Conservation (phyloP, 2,113 vertebrate genomes). For the Ia io region DNA sequence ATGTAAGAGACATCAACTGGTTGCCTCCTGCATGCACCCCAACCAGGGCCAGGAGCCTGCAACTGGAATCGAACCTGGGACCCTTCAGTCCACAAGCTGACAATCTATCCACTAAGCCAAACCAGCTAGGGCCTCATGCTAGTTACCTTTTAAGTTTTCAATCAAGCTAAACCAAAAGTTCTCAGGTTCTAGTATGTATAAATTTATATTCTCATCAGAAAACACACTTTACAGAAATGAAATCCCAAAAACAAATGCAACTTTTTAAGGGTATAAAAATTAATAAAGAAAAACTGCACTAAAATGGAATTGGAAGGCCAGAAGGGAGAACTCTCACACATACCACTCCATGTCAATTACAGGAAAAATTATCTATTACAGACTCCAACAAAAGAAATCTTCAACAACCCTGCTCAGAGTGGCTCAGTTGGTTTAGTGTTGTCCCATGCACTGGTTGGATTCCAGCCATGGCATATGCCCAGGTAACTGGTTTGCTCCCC, state of each 20-base stretch:
- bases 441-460: no score
- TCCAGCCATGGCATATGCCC: no score
- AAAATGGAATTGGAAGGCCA: neutral
- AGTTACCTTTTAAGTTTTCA: neutral
- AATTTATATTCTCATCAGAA: slow-evolving; percentile 18
- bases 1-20: no score
- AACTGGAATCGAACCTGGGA: no score
- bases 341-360: neutral
- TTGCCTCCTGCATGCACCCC: no score
- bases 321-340: neutral
- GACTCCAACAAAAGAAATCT: neutral
- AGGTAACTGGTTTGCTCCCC: no score
- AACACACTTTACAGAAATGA: neutral
- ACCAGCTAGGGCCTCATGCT: neutral
- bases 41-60: no score
- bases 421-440: no score
- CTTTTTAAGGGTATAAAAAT: neutral
- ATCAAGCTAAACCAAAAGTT: neutral
- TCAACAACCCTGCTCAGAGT: no score
- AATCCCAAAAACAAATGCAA: neutral
- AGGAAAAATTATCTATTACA: neutral
- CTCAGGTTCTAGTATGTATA: neutral
- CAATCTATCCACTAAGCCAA: no score
- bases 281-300: neutral
- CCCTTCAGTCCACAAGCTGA: no score